Base-by-base conservation (phyloP, 1,140 invertebrate genomes). In the Penaeus chinensis region DNA sequence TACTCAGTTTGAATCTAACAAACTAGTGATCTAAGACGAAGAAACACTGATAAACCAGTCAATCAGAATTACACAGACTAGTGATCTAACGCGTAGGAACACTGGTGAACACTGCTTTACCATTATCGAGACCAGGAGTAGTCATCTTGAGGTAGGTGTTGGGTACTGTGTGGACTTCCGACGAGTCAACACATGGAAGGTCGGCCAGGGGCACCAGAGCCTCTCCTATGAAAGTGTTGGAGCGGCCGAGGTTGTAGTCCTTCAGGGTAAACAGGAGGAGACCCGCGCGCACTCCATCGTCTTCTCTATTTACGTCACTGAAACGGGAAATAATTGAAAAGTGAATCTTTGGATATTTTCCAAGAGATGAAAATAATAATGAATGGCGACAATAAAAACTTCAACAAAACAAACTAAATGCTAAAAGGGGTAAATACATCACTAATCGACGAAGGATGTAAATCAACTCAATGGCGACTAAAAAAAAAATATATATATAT, bases 141-240 rank as follows among this genome's bases (percentile, higher is more conserved):
- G 89, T 90, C 82, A 90, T 82, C 82, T 88, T 90, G 32, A 90
- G 32, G 42, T 85, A 82, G 18, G 76, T 88, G 62, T 88, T 85
- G 2, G 86, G 47, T 37, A 88, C 82, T 19, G 66, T 88, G 60
- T 87, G 79, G 22, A 90, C 86, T 24, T 82, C 61, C 18, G 86
- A 87, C 5, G 82, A 85, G 78, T 88, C 89, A 5, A 90, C 89
- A 54, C 62, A 76, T 0, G 77, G 82, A 2, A 90, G 82, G 24
- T 61, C 54, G 11, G 65, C 47, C 19, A 90, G 78, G 3, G 89
- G 79, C 4, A 90, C 69, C 77, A 90, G 77, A 20, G 89, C 89
- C 60, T 90, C 89, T 54, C 89, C 89, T 27, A 90, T 85, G 83
- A 90, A 90, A 8, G 86, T 90, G 69, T 90, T 90, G 3, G 89